phyloP scores from a whole-genome alignment of 2,797 vertebrate genomes.

The Propithecus deckenii region DNA sequence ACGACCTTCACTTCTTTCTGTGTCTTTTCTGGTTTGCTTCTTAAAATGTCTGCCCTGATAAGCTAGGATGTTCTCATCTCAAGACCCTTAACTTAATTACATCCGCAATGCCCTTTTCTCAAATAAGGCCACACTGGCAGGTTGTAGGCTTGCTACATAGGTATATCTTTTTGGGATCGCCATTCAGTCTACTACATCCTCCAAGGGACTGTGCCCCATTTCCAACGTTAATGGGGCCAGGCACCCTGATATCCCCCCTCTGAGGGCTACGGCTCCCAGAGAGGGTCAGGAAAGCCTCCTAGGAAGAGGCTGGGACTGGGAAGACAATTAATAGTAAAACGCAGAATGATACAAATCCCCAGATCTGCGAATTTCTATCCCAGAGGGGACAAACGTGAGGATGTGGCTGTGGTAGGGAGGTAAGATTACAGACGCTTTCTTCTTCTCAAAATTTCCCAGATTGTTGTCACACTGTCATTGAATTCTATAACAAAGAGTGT shows the following conservation, averaged over 20 bases:
- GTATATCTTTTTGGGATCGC: not conserved
- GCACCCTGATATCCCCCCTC: not conserved
- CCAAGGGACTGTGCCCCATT: not conserved
- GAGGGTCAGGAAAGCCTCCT: not conserved
- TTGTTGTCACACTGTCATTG: not conserved
- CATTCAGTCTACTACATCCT: not conserved
- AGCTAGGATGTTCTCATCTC: not conserved
- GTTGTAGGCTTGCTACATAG: not conserved
- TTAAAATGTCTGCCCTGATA: not conserved
- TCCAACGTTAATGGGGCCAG: not conserved
- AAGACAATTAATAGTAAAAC: not conserved
- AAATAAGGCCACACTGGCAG: not conserved
- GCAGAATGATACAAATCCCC: not conserved
- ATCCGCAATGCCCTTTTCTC: not conserved
- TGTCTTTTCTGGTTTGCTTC: not conserved
- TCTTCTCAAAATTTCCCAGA: not conserved
- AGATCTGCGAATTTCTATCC: not conserved
- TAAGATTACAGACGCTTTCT: not conserved
- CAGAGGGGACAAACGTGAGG: not conserved
- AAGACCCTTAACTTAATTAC: not conserved
- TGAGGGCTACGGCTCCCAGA: not conserved
- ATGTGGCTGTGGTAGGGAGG: not conserved
- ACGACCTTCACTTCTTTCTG: fast-evolving
- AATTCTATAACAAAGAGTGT: not conserved
- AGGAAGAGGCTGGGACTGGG: not conserved